A percentile compares a stretch with the other conserved stretches of the same genome.
phyloP scores from a whole-genome alignment of 2,113 vertebrate genomes.

The Vimba vimba region DNA sequence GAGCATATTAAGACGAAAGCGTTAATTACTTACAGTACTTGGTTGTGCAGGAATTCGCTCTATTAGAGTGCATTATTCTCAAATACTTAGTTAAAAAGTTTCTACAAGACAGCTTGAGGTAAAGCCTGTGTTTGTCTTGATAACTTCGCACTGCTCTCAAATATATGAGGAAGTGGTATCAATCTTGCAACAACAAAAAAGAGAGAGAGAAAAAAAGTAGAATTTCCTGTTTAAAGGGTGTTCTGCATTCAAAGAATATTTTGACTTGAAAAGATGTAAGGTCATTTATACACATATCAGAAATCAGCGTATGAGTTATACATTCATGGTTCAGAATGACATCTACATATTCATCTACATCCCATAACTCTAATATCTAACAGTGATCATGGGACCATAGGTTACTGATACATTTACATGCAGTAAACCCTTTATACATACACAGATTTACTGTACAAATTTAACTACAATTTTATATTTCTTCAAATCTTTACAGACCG shows the following conservation, averaged over 20 bases:
- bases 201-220: conserved; percentile 35
- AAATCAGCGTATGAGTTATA: background rate
- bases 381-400: background rate
- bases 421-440: too few species aligned
- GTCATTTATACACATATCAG: background rate
- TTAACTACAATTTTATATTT: background rate
- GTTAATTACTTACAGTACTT: conserved; percentile 55
- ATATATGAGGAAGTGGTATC: conserved; percentile 74
- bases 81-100: background rate
- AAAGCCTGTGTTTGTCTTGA: conserved; percentile 44
- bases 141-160: conserved; percentile 49
- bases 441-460: too few species aligned
- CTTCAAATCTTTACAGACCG: background rate
- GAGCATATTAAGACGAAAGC: background rate
- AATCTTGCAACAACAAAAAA: conserved; percentile 43
- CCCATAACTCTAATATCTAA: background rate
- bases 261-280: conserved; percentile 15
- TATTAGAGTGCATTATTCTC: conserved; percentile 38
- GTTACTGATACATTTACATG: too few species aligned
- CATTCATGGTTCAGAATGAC: background rate
- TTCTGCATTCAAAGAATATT: conserved; percentile 57
- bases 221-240: conserved; percentile 74
- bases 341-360: background rate
- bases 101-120: conserved; percentile 41
- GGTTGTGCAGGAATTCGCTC: conserved; percentile 56